Evolutionary conservation across 1,140 invertebrate species (phyloP), one percentile per base, ranked within the genome.

Genomic region (Drosophila nebulosa): DNA sequence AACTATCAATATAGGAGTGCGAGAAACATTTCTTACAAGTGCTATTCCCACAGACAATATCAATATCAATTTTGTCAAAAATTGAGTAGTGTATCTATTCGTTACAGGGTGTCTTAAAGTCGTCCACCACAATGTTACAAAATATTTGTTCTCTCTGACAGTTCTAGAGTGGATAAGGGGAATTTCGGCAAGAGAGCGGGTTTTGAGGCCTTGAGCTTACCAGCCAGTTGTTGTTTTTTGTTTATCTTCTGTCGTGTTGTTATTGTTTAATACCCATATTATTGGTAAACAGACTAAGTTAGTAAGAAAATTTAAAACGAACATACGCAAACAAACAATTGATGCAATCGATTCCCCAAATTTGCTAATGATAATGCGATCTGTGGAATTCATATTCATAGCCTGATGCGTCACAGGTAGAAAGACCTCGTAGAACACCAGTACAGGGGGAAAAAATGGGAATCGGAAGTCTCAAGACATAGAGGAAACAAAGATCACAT

Each of bases 201-300:
- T 21, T 57, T 60, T 55, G 70, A 60, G 71, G 70, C 80, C 80
- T 84, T 86, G 79, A 69, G 69, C 77, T 74, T 42, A 12, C 14
- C 39, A 58, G 62, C 12, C 61, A 27, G 10, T 58, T 68, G 27
- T 68, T 73, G 64, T 67, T 64, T 63, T 78, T 67, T 78, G 67
- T 86, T 85, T 85, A 75, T 77, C 64, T 74, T 78, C 63, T 70
- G 58, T 53, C 61, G 39, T 74, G 16, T 69, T 72, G 69, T 80
- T 74, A 73, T 75, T 75, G 72, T 75, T 75, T 69, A 69, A 69
- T 74, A 50, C 64, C 71, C 50, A 46, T 75, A 75, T 68, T 74
- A 85, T 77, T 85, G 78, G 74, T 81, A 81, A 85, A 86, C 80
- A 78, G 70, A 46, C 24, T 55, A 30, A 58, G 73, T 81, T 81